A percentile compares a stretch with the other conserved stretches of the same genome.
These are phyloP conservation scores for Apamea sordens DNA, from an alignment of 2,888 invertebrate species.

Conservation along the genomic window DNA sequence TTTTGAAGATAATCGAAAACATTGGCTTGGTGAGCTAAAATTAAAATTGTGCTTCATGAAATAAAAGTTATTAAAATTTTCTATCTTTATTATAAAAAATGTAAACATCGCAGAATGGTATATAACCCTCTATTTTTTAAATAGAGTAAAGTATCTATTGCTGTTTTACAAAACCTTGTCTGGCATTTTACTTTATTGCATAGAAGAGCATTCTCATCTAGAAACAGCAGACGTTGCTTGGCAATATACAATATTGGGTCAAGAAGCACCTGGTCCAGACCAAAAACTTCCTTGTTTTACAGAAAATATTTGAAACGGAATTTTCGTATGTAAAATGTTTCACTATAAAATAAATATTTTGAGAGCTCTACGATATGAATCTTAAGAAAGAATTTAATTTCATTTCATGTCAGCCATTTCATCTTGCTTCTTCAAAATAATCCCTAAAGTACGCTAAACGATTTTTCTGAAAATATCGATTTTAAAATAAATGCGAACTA, in stretches of 20 bases:
- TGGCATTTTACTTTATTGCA: slow-evolving; percentile 19
- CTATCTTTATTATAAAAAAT: not conserved
- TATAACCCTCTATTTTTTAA: not conserved
- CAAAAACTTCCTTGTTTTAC: not conserved
- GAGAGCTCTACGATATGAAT: not conserved
- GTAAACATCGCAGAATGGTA: not conserved
- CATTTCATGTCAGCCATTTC: not conserved
- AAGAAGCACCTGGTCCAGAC: slow-evolving; percentile 16
- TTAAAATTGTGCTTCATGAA: not conserved
- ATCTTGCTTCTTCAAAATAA: slow-evolving; percentile 3
- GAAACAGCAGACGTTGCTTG: not conserved
- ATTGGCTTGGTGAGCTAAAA: not conserved
- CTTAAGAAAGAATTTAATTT: not conserved
- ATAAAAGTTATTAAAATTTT: not conserved
- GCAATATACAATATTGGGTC: slow-evolving; percentile 9
- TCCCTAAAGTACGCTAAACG: not conserved
- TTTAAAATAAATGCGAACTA: slow-evolving; percentile 23
- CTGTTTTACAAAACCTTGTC: slow-evolving; percentile 9
- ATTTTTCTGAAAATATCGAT: not conserved
- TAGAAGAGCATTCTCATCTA: not conserved
- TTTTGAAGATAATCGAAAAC: not conserved
- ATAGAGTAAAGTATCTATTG: not conserved
- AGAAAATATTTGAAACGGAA: not conserved
- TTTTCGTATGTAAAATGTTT: not conserved
- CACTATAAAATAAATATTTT: not conserved